Evolutionary conservation across 2,797 vertebrate genomes (phyloP).

Genomic region (Acrossocheilus wenchowensis): DNA sequence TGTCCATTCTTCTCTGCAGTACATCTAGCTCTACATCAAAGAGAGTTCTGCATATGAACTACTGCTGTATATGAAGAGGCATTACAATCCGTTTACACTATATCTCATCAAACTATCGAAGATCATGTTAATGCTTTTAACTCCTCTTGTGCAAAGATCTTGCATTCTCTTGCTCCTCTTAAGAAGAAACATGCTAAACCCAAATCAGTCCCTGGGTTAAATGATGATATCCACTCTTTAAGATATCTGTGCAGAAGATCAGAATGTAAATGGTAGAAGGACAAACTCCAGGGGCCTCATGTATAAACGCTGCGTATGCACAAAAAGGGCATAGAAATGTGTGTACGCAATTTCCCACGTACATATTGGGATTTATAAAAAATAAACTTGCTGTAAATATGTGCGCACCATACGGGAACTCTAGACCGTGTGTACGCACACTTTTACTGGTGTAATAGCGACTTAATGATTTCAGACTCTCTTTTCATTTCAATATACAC

Average conservation of each 20-base stretch:
- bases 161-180: background rate
- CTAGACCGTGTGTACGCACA: no score
- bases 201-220: background rate
- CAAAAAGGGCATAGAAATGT: no score
- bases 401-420: no score
- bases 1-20: background rate
- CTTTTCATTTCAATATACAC: no score
- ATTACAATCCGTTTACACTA: background rate
- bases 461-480: no score
- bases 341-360: no score
- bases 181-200: background rate
- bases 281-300: no score
- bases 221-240: background rate
- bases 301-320: no score
- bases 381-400: no score
- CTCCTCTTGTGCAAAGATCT: background rate
- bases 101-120: background rate
- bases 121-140: background rate
- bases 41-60: background rate
- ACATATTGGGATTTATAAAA: no score
- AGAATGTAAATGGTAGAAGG: background rate
- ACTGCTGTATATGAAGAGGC: background rate
- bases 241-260: no score
- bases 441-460: no score
- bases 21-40: background rate